A percentile compares a stretch with the other conserved stretches of the same genome.
Conservation (phyloP, 2,888 invertebrate genomes). For the Rhamphomyia laevipes region DNA sequence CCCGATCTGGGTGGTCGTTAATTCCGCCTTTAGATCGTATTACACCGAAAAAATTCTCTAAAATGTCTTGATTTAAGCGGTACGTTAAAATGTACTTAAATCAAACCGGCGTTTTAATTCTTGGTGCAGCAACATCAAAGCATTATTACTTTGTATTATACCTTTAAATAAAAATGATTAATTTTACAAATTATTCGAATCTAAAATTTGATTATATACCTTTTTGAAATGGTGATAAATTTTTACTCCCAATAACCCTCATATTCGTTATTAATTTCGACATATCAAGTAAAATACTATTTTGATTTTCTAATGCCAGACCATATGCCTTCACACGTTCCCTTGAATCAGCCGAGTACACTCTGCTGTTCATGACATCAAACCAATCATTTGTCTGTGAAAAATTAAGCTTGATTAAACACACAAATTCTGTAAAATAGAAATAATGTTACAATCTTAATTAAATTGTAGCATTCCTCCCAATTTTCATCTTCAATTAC, state of each 20-base stretch:
- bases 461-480: neutral
- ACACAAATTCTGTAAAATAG: neutral
- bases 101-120: neutral
- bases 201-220: no score
- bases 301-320: constrained; percentile 9
- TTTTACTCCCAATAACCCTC: constrained; percentile 3
- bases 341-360: constrained; percentile 5
- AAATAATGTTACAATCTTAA: constrained; percentile 1
- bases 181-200: no score
- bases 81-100: constrained; percentile 6
- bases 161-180: neutral
- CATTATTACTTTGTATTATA: neutral
- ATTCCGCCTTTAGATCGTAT: no score
- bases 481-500: neutral
- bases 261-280: constrained; percentile 7
- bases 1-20: no score
- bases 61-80: constrained; percentile 5
- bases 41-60: constrained; percentile 4
- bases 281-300: constrained; percentile 10
- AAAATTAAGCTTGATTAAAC: constrained; percentile 3
- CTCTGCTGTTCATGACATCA: constrained; percentile 12
- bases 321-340: constrained; percentile 10
- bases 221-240: constrained; percentile 2
- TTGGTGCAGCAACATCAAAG: neutral
- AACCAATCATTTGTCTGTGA: constrained; percentile 15